Evolutionary conservation across 2,113 vertebrate genomes (phyloP).

Genomic region (Haliaeetus leucogaster): DNA sequence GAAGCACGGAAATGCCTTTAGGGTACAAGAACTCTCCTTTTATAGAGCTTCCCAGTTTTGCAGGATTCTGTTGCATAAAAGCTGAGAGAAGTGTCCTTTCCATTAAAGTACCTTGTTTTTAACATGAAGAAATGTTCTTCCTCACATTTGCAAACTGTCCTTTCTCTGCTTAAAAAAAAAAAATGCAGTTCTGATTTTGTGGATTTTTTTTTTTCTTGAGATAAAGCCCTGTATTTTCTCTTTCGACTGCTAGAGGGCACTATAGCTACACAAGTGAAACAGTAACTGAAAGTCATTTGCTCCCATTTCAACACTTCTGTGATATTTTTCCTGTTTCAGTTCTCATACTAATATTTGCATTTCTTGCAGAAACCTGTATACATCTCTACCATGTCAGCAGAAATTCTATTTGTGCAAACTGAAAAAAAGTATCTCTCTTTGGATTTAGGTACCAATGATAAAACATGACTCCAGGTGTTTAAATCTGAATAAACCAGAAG

Average conservation of each 20-base stretch:
- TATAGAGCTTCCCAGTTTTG: not conserved
- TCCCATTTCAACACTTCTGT: constrained; percentile 18
- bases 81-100: not conserved
- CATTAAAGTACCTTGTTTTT: not conserved
- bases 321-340: constrained; percentile 26
- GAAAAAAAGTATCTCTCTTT: not conserved
- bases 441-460: not conserved
- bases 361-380: constrained; percentile 35
- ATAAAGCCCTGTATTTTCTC: not conserved
- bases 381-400: constrained; percentile 22
- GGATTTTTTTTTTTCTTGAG: not conserved
- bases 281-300: not conserved
- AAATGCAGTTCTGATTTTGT: not conserved
- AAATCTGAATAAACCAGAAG: not conserved
- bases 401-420: constrained; percentile 7
- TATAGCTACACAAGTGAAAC: constrained; percentile 32
- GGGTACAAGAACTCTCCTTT: not conserved
- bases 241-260: constrained; percentile 57
- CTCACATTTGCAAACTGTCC: not conserved
- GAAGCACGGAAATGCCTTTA: not conserved
- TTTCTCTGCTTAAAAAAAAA: not conserved
- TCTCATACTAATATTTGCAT: constrained; percentile 60
- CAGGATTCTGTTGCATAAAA: not conserved
- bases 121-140: not conserved
- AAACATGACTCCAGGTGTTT: not conserved